Conservation (phyloP, 2,888 invertebrate genomes). For the Melolontha melolontha region DNA sequence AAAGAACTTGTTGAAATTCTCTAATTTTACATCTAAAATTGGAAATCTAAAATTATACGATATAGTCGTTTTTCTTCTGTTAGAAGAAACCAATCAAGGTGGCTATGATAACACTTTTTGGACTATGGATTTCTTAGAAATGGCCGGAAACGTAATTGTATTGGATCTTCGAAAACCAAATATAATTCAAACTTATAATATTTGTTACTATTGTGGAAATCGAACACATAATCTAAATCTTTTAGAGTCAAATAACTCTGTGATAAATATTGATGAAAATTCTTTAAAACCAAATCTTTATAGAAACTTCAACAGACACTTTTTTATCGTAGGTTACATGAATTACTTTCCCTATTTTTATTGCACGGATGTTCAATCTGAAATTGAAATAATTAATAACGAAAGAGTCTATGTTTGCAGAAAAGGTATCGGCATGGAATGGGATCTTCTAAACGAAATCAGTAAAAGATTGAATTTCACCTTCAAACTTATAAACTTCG, state of each 20-base stretch:
- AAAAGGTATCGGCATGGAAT: constrained; percentile 47
- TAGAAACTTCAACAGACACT: constrained; percentile 45
- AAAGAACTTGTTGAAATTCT: constrained; percentile 10
- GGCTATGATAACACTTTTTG: constrained; percentile 29
- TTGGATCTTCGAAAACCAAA: constrained; percentile 32
- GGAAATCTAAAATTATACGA: constrained; percentile 20
- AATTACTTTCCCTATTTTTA: constrained; percentile 48
- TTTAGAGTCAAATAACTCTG: constrained; percentile 23
- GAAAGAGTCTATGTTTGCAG: constrained; percentile 40
- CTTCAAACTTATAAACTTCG: constrained; percentile 42
- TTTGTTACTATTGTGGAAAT: constrained; percentile 49
- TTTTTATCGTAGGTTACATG: constrained; percentile 46
- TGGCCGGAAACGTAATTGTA: constrained; percentile 50
- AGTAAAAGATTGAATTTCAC: constrained; percentile 49
- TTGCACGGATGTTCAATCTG: constrained; percentile 36
- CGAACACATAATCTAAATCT: constrained; percentile 13
- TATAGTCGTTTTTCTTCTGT: constrained; percentile 11
- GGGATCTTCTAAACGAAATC: constrained; percentile 44
- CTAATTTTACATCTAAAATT: constrained; percentile 9
- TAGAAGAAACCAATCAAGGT: background rate
- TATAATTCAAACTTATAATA: constrained; percentile 40
- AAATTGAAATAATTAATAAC: background rate
- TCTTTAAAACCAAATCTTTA: constrained; percentile 44
- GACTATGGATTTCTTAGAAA: constrained; percentile 43
- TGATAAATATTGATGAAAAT: constrained; percentile 13